A percentile compares a stretch with the other conserved stretches of the same genome.
These are phyloP conservation scores for Heliconius ethilla DNA, from an alignment of 2,888 invertebrate genomes.

Conservation along the genomic window DNA sequence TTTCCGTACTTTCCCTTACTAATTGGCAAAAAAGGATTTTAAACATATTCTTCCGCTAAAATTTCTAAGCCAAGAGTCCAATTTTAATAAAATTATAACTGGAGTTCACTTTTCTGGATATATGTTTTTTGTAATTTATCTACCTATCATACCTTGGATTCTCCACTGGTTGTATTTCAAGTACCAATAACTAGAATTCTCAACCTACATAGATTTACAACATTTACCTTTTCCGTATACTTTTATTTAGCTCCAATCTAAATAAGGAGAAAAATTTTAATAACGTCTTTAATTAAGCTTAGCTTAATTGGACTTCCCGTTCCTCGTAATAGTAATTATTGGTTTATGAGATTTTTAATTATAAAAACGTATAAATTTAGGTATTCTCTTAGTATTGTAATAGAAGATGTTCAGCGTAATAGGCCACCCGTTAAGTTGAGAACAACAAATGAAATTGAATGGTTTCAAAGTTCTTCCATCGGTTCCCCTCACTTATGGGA, in stretches of 20 bases:
- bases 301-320: conserved; percentile 28
- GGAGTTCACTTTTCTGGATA: no score
- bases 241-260: neutral
- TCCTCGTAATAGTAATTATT: conserved; percentile 23
- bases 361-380: neutral
- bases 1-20: no score
- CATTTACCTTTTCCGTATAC: neutral
- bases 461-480: neutral
- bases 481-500: no score
- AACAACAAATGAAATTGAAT: neutral
- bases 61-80: no score
- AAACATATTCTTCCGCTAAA: no score
- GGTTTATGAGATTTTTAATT: conserved; percentile 22
- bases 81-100: no score
- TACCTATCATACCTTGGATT: neutral
- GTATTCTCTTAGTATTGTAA: neutral
- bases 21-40: no score
- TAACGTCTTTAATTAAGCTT: conserved; percentile 14
- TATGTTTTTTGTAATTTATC: no score
- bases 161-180: neutral
- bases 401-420: neutral
- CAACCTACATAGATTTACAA: neutral
- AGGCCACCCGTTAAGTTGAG: conserved; percentile 3
- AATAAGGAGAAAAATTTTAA: neutral
- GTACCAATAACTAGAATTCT: neutral